A percentile compares a stretch with the other conserved stretches of the same genome.
phyloP scores from a whole-genome alignment of 2,888 invertebrate species.

The Ormyrus pomaceus region DNA sequence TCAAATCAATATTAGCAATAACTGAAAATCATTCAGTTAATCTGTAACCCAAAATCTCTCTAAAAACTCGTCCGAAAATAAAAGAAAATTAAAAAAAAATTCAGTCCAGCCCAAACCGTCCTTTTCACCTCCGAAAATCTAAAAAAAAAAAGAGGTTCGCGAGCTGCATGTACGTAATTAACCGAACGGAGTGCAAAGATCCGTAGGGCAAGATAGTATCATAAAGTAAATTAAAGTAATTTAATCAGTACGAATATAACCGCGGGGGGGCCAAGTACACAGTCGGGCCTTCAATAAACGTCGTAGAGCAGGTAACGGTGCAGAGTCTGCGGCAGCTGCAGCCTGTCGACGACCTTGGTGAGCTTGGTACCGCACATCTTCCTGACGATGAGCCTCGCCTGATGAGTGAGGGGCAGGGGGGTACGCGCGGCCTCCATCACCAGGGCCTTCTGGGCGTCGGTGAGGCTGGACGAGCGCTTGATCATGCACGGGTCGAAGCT shows the following conservation, averaged over 20 bases:
- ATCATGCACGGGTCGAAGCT: conserved; percentile 89
- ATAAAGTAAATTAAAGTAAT: not conserved
- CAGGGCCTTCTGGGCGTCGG: conserved; percentile 81
- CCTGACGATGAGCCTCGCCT: conserved; percentile 80
- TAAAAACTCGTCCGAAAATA: too few species aligned
- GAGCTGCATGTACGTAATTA: too few species aligned
- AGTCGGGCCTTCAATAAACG: conserved; percentile 63
- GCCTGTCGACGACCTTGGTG: conserved; percentile 77
- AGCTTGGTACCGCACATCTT: conserved; percentile 79
- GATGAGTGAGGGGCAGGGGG: conserved; percentile 83
- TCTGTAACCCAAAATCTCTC: too few species aligned
- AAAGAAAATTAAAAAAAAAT: too few species aligned
- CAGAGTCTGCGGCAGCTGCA: conserved; percentile 82
- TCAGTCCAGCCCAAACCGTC: not conserved
- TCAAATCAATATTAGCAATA: too few species aligned
- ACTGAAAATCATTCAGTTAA: too few species aligned
- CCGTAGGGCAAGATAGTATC: too few species aligned
- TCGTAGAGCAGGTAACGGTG: conserved; percentile 84
- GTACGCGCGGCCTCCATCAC: conserved; percentile 82
- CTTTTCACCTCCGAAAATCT: not conserved
- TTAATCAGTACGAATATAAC: not conserved
- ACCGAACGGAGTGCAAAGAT: too few species aligned
- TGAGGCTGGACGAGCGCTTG: conserved; percentile 82
- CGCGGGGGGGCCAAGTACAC: not conserved
- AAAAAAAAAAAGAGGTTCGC: not conserved